Evolutionary conservation across 2,113 vertebrate genomes (phyloP).

Genomic region (Sylvilagus bachmani): DNA sequence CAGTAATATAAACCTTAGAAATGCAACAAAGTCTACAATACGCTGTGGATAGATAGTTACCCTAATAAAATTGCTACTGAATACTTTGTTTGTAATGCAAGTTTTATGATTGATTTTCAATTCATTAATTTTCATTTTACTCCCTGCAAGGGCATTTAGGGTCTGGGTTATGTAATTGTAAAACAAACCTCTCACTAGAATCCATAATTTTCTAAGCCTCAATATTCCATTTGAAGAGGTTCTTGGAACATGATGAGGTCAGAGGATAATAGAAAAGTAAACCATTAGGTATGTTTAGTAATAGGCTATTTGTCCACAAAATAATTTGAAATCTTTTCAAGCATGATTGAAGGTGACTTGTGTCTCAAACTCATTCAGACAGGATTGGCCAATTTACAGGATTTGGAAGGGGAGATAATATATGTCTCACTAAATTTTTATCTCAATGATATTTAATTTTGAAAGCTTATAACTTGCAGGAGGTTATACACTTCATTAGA

Average conservation of each 20-base stretch:
- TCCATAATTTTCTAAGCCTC: slow-evolving; percentile 61
- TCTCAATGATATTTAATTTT: slow-evolving; percentile 32
- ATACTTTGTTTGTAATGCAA: slow-evolving; percentile 35
- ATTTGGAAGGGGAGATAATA: background rate
- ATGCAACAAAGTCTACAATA: background rate
- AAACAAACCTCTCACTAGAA: slow-evolving; percentile 55
- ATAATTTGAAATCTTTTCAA: slow-evolving; percentile 61
- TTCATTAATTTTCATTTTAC: slow-evolving; percentile 67
- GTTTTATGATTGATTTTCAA: slow-evolving; percentile 43
- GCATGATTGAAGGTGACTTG: slow-evolving; percentile 48
- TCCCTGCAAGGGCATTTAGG: slow-evolving; percentile 46
- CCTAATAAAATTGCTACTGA: slow-evolving; percentile 33
- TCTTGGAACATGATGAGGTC: slow-evolving; percentile 53
- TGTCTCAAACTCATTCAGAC: background rate
- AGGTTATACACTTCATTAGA: background rate
- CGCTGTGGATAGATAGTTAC: background rate
- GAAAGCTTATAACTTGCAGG: background rate
- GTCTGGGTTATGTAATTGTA: slow-evolving; percentile 33
- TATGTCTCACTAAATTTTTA: slow-evolving; percentile 49
- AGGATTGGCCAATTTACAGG: background rate
- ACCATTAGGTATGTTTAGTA: slow-evolving; percentile 52
- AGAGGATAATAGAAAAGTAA: slow-evolving; percentile 55
- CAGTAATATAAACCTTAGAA: slow-evolving; percentile 30
- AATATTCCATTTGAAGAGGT: slow-evolving; percentile 60
- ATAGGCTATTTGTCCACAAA: slow-evolving; percentile 41